Percentiles rank a stretch among this genome's conserved stretches.
Evolutionary conservation across 2,888 invertebrate species (phyloP).

Genomic region (Megaustenia siamemsis): DNA sequence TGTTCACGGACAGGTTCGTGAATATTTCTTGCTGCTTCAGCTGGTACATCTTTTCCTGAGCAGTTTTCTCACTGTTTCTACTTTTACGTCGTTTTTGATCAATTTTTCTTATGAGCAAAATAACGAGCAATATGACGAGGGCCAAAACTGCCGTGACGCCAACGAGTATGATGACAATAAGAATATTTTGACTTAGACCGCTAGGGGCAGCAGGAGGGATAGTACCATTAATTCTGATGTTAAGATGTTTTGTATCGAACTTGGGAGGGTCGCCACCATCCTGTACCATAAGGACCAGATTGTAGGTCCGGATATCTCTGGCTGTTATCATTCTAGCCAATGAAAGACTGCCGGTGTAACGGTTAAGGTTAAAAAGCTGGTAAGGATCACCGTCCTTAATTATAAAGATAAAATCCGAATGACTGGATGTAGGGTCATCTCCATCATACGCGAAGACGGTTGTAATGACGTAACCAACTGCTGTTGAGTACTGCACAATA

Average conservation of each 20-base stretch:
- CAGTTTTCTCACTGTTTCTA: slow-evolving; percentile 46
- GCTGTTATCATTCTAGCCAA: slow-evolving; percentile 65
- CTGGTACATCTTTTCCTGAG: slow-evolving; percentile 60
- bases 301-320: slow-evolving; percentile 64
- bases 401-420: slow-evolving; percentile 50
- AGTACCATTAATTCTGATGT: slow-evolving; percentile 65
- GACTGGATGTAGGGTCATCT: slow-evolving; percentile 88
- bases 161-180: slow-evolving; percentile 69
- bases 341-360: slow-evolving; percentile 79
- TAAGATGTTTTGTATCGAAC: slow-evolving; percentile 62
- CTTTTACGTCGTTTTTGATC: slow-evolving; percentile 62
- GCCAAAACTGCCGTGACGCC: slow-evolving; percentile 68
- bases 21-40: slow-evolving; percentile 52
- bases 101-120: slow-evolving; percentile 65
- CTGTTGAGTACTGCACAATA: slow-evolving; percentile 65
- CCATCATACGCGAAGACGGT: slow-evolving; percentile 92
- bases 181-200: slow-evolving; percentile 63
- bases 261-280: slow-evolving; percentile 67
- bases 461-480: slow-evolving; percentile 69
- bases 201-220: slow-evolving; percentile 41
- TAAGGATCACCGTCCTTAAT: slow-evolving; percentile 85
- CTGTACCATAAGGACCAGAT: slow-evolving; percentile 67
- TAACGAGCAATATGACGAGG: slow-evolving; percentile 67
- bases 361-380: slow-evolving; percentile 80
- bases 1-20: slow-evolving; percentile 46